Base-by-base conservation (phyloP, 2,888 invertebrate genomes). In the Electrophaes corylata region DNA sequence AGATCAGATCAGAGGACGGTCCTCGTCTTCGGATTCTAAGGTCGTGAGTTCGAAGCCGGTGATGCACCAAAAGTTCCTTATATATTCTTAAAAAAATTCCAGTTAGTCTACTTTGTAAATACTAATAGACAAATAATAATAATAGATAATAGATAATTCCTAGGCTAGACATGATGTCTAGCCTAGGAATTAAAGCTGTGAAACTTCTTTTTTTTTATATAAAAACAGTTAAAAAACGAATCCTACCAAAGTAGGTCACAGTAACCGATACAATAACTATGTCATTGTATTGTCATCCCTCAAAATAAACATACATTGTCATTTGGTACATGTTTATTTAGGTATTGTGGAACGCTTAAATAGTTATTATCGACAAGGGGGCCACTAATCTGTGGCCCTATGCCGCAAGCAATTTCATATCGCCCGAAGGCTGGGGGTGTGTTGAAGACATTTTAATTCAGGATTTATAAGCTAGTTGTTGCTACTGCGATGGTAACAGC, bases 251-350 rank as follows among this genome's bases (percentile, higher is more conserved):
- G 12, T 63, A 41, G 52, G 52, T 51, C 49, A 58, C 29, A 37
- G 37, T 44, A 59, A 62, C 61, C 59, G 60, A 58, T 62, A 66
- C 62, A 60, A 66, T 64, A 64, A 57, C 59, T 49, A 35, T 48
- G 56, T 60, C 49, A 57, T 53, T 39, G 43, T 14, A 39, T 62
- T 63, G 66, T 72, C 73, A 70, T 71, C 70, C 75, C 74, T 69
- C 66, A 72, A 76, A 50, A 71, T 68, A 79, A 81, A 81, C 72
- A 75, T 71, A 76, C 72, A 64, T 70, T 83, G 85, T 84, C 84
- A 84, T 81, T 78, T 79, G 73, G 78, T 74, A 71, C 71, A 72
- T 79, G 81, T 88, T 85, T 86, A 72, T 70, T 80, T 79, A 79
- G 77, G 75, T 71, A 75, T 80, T 79, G 76, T 81, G 69, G 65